phyloP scores from a whole-genome alignment of 2,113 vertebrate species.

The Plectropomus leopardus region DNA sequence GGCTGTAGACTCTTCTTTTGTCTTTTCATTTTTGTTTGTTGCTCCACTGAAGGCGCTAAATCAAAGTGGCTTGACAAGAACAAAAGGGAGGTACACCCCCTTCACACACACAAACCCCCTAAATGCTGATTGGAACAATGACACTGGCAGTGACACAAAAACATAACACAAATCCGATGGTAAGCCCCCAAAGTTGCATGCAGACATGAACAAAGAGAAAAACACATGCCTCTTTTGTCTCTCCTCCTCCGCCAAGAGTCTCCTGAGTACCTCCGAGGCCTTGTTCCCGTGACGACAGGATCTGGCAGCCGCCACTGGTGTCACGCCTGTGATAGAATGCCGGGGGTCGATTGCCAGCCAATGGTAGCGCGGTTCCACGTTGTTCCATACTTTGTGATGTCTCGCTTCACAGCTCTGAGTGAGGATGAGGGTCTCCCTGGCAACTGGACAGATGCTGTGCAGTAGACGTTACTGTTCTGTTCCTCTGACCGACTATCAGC shows the following conservation, averaged over 20 bases:
- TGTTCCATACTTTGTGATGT: conserved; percentile 64
- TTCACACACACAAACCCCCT: neutral
- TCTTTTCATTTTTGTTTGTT: conserved; percentile 1
- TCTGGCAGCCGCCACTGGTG: conserved; percentile 47
- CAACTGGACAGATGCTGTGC: conserved; percentile 65
- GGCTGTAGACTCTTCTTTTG: neutral
- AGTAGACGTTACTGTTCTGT: conserved; percentile 35
- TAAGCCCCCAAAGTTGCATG: conserved; percentile 20
- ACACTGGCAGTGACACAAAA: conserved; percentile 14
- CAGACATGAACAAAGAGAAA: conserved; percentile 22
- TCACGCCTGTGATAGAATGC: conserved; percentile 39
- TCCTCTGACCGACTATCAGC: conserved; percentile 9
- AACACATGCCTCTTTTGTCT: conserved; percentile 26
- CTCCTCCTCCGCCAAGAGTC: conserved; percentile 23
- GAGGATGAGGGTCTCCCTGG: conserved; percentile 59
- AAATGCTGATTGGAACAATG: conserved; percentile 18
- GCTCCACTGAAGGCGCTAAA: conserved; percentile 4
- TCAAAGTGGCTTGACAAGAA: conserved; percentile 31
- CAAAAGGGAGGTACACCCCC: conserved; percentile 9
- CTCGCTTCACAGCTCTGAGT: conserved; percentile 56
- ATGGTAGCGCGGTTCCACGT: conserved; percentile 57
- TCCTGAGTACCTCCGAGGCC: conserved; percentile 41
- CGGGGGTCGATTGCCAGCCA: conserved; percentile 57
- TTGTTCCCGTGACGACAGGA: conserved; percentile 45
- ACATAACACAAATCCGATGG: conserved; percentile 5